phyloP scores from a whole-genome alignment of 2,797 vertebrate genomes.

The Acipenser transmontanus region DNA sequence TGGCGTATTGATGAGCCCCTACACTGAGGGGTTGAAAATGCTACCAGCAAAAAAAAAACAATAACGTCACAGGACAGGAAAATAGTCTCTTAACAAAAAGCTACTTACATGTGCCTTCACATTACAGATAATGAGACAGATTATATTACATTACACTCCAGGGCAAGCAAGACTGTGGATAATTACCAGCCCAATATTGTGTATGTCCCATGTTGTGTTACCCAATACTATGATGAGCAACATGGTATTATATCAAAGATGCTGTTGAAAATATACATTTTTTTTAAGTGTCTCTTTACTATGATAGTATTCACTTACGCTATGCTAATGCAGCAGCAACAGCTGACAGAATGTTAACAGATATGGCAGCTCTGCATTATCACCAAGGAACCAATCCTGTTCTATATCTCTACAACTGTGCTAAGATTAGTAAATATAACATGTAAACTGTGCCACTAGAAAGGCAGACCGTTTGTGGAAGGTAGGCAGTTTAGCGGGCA shows the following conservation, averaged over 20 bases:
- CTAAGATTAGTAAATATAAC: no score
- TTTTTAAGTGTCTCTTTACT: no score
- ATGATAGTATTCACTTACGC: no score
- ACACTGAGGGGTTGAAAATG: conserved; percentile 46
- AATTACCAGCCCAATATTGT: conserved; percentile 68
- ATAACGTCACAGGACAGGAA: conserved; percentile 38
- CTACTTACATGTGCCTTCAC: conserved; percentile 47
- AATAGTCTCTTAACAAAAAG: conserved; percentile 50
- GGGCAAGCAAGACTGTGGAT: conserved; percentile 57
- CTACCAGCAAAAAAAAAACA: conserved; percentile 44
- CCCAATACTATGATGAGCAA: conserved; percentile 61
- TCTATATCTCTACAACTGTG: no score
- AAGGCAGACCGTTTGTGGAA: no score
- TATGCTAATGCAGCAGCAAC: no score
- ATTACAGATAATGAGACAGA: conserved; percentile 57
- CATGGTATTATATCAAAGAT: conserved; percentile 34
- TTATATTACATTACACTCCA: conserved; percentile 63
- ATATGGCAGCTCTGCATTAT: no score
- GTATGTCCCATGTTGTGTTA: conserved; percentile 62
- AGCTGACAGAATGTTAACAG: no score
- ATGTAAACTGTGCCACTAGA: no score
- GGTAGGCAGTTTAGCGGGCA: no score
- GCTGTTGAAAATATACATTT: conserved; percentile 36
- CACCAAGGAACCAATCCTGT: no score
- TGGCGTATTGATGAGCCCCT: conserved; percentile 46